Base-by-base conservation (phyloP, 2,888 invertebrate genomes). In the Ochlodes sylvanus region DNA sequence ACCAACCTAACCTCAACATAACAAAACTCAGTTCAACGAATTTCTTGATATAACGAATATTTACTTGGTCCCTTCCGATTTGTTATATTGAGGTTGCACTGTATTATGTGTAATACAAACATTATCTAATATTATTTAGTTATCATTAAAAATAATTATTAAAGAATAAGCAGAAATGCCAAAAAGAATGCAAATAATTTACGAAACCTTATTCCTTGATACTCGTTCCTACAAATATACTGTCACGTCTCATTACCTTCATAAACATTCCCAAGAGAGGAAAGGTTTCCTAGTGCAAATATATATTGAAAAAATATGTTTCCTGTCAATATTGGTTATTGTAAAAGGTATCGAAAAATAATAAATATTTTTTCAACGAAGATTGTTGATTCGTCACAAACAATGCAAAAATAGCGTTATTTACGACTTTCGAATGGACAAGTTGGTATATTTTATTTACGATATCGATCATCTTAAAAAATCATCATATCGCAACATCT, bases 291-390 rank as follows among this genome's bases (percentile, higher is more conserved):
- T 21, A 52, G 9, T 12, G 54, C n/a, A 54, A 54, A 54, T 54
- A 54, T 54, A 54, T 32, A 54, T 32, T 50, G 19, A 32, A 54
- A 32, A n/a, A 54, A 54, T 32, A 54, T 54, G 7, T 32, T 54
- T 15, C 47, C 12, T 52, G 52, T 21, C 52, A 27, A 52, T 27
- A 52, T 52, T 52, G 12, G 12, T 14, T 52, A 52, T 52, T 52
- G 14, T 21, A 21, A 52, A 27, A 19, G 21, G 17, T 17, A 47
- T 47, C 9, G 14, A 15, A 38, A 38, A 34, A 38, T 12, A 10
- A 38, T 47, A 17, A 2, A 47, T 17, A 0, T 17, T 47, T 47
- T 17, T 7, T 12, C 2, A 17, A 15, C 7, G 4, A n/a, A n/a
- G 7, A 44, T 44, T 15, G 42, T 15, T n/a, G 42, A 44, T 15